Percentiles rank a stretch among this genome's conserved stretches.
Evolutionary conservation across 1,140 invertebrate genomes (phyloP).

Genomic region (Bombus vancouverensis): DNA sequence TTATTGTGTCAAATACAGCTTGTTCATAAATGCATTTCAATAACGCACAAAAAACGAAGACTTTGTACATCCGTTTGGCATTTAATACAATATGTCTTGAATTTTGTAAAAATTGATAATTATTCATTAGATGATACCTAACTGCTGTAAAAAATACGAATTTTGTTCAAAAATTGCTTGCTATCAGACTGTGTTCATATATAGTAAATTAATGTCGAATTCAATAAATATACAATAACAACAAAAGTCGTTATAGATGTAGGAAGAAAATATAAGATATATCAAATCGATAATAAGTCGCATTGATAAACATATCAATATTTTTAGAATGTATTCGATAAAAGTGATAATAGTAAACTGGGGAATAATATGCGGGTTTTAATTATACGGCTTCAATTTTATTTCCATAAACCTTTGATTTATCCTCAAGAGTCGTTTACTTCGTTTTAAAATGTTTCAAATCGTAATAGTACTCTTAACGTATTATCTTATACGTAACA

Average conservation of each 20-base stretch:
- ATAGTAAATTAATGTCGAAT: neutral
- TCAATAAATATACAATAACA: neutral
- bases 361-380: constrained; percentile 53
- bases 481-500: constrained; percentile 22
- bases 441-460: constrained; percentile 21
- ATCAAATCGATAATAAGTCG: constrained; percentile 27
- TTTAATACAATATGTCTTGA: neutral
- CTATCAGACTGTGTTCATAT: neutral
- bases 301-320: constrained; percentile 29
- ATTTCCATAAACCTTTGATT: constrained; percentile 46
- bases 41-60: neutral
- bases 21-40: neutral
- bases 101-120: neutral
- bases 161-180: neutral
- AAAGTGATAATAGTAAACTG: constrained; percentile 48
- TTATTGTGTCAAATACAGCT: neutral
- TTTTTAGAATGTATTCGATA: constrained; percentile 27
- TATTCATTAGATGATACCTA: neutral
- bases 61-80: neutral
- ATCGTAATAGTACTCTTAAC: constrained; percentile 20
- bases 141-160: neutral
- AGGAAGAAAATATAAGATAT: constrained; percentile 19
- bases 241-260: neutral
- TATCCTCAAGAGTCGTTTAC: constrained; percentile 18
- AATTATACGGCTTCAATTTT: constrained; percentile 53